A percentile compares a stretch with the other conserved stretches of the same genome.
phyloP scores from a whole-genome alignment of 2,888 invertebrate genomes.

The Automeris io region DNA sequence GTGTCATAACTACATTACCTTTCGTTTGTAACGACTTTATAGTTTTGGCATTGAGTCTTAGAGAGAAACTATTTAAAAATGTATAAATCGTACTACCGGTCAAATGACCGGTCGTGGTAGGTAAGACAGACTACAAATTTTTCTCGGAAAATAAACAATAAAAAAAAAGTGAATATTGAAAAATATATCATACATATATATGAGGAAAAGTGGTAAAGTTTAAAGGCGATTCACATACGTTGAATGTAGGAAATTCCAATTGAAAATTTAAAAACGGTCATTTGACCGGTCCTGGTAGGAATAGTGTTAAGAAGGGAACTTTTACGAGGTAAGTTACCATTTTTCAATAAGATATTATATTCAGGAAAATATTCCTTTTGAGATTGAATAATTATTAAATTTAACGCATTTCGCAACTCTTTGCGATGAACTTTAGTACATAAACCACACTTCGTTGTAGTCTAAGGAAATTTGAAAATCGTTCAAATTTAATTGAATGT shows the following conservation, averaged over 20 bases:
- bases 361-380: slow-evolving; percentile 20
- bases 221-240: no score
- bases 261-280: no score
- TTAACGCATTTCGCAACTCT: slow-evolving; percentile 11
- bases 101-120: no score
- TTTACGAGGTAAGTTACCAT: slow-evolving; percentile 9
- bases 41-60: slow-evolving; percentile 24
- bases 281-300: no score
- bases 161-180: no score
- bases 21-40: slow-evolving; percentile 22
- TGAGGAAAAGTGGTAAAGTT: no score
- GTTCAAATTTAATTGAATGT: slow-evolving; percentile 11
- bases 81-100: no score
- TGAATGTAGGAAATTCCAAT: no score
- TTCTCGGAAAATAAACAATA: no score
- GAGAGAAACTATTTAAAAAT: slow-evolving; percentile 26
- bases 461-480: slow-evolving; percentile 9
- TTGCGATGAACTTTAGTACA: slow-evolving; percentile 14
- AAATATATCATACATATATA: no score
- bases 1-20: no score
- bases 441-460: slow-evolving; percentile 14
- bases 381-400: slow-evolving; percentile 10
- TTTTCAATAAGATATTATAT: slow-evolving; percentile 13
- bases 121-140: no score
- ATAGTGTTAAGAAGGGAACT: slow-evolving; percentile 21